phyloP scores from a whole-genome alignment of 2,888 invertebrate genomes.

The Erebia epiphron region DNA sequence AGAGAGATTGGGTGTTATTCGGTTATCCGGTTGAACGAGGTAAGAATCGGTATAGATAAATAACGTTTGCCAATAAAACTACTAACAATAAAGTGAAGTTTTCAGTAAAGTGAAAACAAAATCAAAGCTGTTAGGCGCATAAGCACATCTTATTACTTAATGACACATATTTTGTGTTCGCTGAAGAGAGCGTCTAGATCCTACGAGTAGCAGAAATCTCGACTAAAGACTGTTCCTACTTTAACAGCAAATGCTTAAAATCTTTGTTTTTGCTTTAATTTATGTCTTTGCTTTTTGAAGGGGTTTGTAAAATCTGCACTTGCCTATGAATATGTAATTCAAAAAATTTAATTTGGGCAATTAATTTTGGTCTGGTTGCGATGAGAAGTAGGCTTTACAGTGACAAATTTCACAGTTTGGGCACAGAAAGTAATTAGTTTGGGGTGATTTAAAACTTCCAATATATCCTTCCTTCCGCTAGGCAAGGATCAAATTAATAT shows the following conservation, averaged over 20 bases:
- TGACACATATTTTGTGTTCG: slow-evolving; percentile 15
- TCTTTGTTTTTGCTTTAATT: slow-evolving; percentile 8
- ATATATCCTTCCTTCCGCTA: too few species aligned
- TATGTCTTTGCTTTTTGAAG: neutral
- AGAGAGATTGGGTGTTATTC: too few species aligned
- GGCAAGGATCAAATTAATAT: too few species aligned
- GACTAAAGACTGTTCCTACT: neutral
- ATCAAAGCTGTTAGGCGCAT: neutral
- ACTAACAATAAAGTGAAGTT: neutral
- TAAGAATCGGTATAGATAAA: too few species aligned
- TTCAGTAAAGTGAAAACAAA: neutral
- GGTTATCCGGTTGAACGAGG: too few species aligned
- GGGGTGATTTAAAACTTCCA: too few species aligned
- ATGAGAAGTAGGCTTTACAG: too few species aligned
- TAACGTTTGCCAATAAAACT: neutral
- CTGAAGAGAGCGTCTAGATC: slow-evolving; percentile 14
- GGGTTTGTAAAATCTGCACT: neutral
- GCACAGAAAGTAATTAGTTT: too few species aligned
- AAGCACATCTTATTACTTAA: slow-evolving; percentile 14
- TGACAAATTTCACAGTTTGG: too few species aligned
- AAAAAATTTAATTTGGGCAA: too few species aligned
- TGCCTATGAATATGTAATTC: neutral
- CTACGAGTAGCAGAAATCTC: slow-evolving; percentile 11
- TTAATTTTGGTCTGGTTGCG: too few species aligned
- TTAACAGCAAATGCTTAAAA: slow-evolving; percentile 14